A percentile compares a stretch with the other conserved stretches of the same genome.
These are phyloP conservation scores for Mythimna loreyi DNA, from an alignment of 2,888 invertebrate genomes.

Conservation along the genomic window DNA sequence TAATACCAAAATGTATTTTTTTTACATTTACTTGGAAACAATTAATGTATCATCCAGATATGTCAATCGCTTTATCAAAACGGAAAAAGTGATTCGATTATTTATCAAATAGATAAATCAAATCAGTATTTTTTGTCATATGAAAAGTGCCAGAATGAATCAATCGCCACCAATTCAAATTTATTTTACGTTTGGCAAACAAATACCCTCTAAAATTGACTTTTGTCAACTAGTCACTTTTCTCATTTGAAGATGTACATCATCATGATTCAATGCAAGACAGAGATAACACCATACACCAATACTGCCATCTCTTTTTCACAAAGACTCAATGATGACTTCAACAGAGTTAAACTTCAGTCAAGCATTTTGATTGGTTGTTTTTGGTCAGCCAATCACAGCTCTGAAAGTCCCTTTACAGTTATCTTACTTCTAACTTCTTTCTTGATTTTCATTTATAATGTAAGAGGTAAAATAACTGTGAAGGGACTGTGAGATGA, in stretches of 20 bases:
- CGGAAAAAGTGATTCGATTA: too few species aligned
- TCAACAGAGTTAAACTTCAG: background rate
- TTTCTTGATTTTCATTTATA: background rate
- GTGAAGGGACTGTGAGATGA: background rate
- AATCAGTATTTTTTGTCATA: too few species aligned
- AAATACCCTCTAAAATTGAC: slow-evolving; percentile 12
- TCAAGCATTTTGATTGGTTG: slow-evolving; percentile 5
- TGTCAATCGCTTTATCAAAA: slow-evolving; percentile 1
- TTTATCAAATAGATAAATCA: too few species aligned
- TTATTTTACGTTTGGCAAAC: slow-evolving; percentile 3
- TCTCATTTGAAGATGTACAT: background rate
- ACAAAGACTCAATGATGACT: background rate
- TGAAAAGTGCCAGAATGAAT: too few species aligned
- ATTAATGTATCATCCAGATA: background rate
- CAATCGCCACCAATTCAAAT: too few species aligned
- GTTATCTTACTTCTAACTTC: background rate
- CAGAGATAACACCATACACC: slow-evolving; percentile 11
- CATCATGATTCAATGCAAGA: slow-evolving; percentile 1
- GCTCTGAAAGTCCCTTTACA: background rate
- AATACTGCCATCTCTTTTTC: slow-evolving; percentile 2
- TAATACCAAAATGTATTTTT: slow-evolving; percentile 5
- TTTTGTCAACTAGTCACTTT: background rate
- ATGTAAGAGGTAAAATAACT: background rate
- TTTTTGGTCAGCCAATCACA: slow-evolving; percentile 9
- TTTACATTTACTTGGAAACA: background rate